Evolutionary conservation across 2,113 vertebrate genomes (phyloP).

Genomic region (Osmerus eperlanus): DNA sequence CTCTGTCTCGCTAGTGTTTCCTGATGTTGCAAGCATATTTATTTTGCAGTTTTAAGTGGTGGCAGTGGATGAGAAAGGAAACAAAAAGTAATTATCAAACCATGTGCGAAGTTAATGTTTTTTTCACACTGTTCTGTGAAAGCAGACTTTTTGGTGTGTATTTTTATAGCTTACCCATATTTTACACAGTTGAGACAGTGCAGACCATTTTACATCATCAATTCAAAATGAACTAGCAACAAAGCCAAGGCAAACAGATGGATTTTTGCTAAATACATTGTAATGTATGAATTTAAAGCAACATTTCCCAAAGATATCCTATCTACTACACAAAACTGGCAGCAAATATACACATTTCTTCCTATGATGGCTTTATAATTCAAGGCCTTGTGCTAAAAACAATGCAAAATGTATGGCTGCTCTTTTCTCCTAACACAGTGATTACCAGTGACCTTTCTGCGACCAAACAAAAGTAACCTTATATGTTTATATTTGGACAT

Average conservation of each 20-base stretch:
- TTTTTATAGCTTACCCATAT: constrained; percentile 27
- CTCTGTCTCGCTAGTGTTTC: constrained; percentile 57
- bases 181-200: constrained; percentile 45
- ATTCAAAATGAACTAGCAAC: constrained; percentile 19
- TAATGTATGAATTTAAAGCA: neutral
- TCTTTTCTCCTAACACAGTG: constrained; percentile 27
- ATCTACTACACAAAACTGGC: no score
- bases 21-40: constrained; percentile 66
- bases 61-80: constrained; percentile 58
- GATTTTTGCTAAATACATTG: neutral
- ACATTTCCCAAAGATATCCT: no score
- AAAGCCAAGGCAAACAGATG: neutral
- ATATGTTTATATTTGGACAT: constrained; percentile 48
- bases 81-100: constrained; percentile 69
- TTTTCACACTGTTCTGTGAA: constrained; percentile 33
- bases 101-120: constrained; percentile 57
- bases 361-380: neutral
- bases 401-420: constrained; percentile 34
- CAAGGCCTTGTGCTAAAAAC: constrained; percentile 22
- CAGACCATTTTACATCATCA: constrained; percentile 49
- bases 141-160: constrained; percentile 26
- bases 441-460: constrained; percentile 34
- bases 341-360: no score
- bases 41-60: constrained; percentile 67
- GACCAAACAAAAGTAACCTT: constrained; percentile 43